Evolutionary conservation across 2,888 invertebrate genomes (phyloP), one percentile per base, ranked within the genome.

Genomic region (Melanchra persicariae): DNA sequence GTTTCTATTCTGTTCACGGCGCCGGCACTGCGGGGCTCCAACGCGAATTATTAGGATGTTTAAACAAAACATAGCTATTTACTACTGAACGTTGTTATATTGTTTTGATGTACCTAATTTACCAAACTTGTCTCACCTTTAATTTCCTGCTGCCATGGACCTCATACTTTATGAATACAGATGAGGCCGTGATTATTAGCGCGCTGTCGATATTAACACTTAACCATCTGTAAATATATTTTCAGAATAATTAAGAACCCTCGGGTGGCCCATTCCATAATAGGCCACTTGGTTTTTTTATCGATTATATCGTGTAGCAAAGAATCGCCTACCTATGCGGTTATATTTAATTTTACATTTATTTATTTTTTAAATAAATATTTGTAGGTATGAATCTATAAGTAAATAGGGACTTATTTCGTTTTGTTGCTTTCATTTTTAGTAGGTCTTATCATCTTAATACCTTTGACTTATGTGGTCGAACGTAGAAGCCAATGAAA

Each of bases 151-250:
- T 63, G 26, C 9, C 26, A 24, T 12, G 52, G 22, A 55, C 40
- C 54, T 52, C 66, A 51, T 34, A 52, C 12, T 71, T 65, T 68
- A 68, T 71, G 79, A 80, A 83, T 76, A 59, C 65, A 59, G 52
- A 80, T 73, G 67, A 81, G 62, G 51, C 40, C 65, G 70, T 74
- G 68, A 70, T 71, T 52, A 77, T 69, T 55, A 61, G 5, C 37
- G 19, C 19, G 30, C 59, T 52, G 22, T 57, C 68, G 70, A 76
- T 73, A 73, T 70, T 80, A 81, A 69, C 65, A 68, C 66, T 76
- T 74, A 67, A 70, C 58, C 55, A 66, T 74, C 47, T 71, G 66
- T 69, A 71, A 84, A 84, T 69, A 71, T 57, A 72, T 71, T 82
- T 72, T 1, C 57, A 66, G 70, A 66, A 70, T 67, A 83, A 83